phyloP scores from a whole-genome alignment of 2,113 vertebrate species.

The Cyanoderma ruficeps region DNA sequence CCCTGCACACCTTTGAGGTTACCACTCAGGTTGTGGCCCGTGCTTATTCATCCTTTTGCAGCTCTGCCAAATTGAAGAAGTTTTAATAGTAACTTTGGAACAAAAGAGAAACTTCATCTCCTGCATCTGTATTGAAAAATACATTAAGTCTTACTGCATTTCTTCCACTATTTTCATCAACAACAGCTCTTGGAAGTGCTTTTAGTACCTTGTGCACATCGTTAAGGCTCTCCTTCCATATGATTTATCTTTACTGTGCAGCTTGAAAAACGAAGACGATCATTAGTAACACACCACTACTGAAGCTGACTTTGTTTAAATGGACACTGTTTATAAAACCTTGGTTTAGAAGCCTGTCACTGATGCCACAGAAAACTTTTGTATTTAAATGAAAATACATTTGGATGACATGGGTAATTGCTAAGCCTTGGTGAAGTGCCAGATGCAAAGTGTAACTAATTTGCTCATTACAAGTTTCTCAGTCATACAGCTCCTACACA shows the following conservation, averaged over 20 bases:
- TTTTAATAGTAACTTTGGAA: neutral
- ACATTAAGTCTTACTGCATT: neutral
- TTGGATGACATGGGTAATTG: neutral
- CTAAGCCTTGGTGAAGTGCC: neutral
- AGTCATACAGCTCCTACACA: neutral
- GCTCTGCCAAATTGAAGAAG: neutral
- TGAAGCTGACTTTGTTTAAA: neutral
- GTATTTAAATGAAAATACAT: constrained; percentile 14
- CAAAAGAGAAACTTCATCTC: neutral
- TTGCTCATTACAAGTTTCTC: neutral
- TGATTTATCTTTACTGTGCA: neutral
- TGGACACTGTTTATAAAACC: neutral
- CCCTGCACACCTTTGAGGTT: neutral
- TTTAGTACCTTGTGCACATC: neutral
- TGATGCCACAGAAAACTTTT: neutral
- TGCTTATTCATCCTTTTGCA: neutral
- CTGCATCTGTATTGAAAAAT: neutral
- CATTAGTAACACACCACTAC: neutral
- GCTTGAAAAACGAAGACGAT: neutral
- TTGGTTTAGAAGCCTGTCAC: neutral
- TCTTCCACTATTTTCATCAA: neutral
- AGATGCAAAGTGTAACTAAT: neutral
- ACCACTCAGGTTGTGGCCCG: neutral
- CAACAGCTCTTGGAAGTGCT: neutral
- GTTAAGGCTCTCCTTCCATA: neutral